These are phyloP conservation scores for Pandemis heparana DNA, from an alignment of 2,888 invertebrate genomes.

Conservation along the genomic window DNA sequence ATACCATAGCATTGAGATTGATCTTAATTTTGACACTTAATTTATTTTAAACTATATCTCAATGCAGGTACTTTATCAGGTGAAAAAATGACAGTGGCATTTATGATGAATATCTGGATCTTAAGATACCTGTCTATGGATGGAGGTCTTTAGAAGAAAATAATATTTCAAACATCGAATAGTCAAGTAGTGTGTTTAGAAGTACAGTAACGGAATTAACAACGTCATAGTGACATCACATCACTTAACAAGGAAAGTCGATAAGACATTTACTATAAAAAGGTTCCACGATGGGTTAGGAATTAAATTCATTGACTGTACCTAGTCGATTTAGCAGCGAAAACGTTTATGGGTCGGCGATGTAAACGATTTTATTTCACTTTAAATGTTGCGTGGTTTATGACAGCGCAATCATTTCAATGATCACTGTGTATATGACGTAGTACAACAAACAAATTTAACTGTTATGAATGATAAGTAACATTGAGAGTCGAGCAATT, in stretches of 20 bases:
- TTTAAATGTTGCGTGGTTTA: conserved; percentile 18
- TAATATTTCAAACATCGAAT: conserved; percentile 8
- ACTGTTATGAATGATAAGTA: conserved; percentile 44
- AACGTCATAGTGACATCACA: too few relatives aligned
- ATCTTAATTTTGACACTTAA: conserved; percentile 6
- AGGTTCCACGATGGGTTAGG: too few relatives aligned
- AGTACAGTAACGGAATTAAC: too few relatives aligned
- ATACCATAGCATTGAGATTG: not conserved
- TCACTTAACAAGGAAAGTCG: too few relatives aligned
- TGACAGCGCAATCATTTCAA: conserved; percentile 33
- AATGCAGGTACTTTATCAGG: not conserved
- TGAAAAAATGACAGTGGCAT: not conserved
- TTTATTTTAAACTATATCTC: conserved; percentile 1
- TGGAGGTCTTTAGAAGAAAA: not conserved
- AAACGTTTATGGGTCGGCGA: conserved; percentile 1
- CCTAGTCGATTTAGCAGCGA: conserved; percentile 11
- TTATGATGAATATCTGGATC: not conserved
- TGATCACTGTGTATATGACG: conserved; percentile 26
- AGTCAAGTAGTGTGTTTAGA: conserved; percentile 26
- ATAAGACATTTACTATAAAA: too few relatives aligned
- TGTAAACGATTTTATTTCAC: not conserved
- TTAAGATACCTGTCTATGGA: not conserved
- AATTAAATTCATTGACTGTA: too few relatives aligned
- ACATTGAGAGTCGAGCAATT: conserved; percentile 42
- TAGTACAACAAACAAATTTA: conserved; percentile 35